phyloP scores from a whole-genome alignment of 1,140 invertebrate species.

The Penaeus vannamei region DNA sequence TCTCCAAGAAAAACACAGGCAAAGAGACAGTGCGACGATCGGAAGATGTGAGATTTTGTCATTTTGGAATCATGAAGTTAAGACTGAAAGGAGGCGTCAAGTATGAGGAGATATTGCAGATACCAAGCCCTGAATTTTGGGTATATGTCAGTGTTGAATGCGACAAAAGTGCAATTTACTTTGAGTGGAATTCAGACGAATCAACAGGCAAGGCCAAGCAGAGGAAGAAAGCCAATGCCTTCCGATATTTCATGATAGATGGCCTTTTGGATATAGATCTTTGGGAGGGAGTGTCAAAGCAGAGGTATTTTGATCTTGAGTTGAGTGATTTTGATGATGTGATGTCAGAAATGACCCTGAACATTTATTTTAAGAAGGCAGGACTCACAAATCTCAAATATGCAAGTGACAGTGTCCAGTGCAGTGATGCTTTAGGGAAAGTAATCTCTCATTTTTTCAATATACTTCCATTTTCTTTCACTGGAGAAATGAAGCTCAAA shows the following conservation, averaged over 20 bases:
- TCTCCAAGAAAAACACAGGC: constrained; percentile 43
- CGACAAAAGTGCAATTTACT: constrained; percentile 70
- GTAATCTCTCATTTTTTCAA: constrained; percentile 55
- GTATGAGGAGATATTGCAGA: constrained; percentile 27
- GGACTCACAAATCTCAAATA: constrained; percentile 47
- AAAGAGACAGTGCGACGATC: not conserved
- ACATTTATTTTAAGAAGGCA: constrained; percentile 56
- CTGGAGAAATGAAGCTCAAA: constrained; percentile 68
- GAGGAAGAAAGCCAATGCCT: constrained; percentile 57
- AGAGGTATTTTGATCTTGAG: constrained; percentile 58
- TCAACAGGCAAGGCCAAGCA: constrained; percentile 57
- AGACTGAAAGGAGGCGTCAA: constrained; percentile 43
- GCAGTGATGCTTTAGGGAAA: constrained; percentile 50
- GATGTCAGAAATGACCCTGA: constrained; percentile 43
- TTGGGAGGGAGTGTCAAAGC: constrained; percentile 62
- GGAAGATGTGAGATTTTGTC: constrained; percentile 26
- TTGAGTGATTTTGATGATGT: constrained; percentile 38
- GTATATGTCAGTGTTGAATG: constrained; percentile 70
- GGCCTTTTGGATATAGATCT: constrained; percentile 63
- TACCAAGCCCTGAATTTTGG: constrained; percentile 69
- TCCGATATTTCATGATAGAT: constrained; percentile 68
- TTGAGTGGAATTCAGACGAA: constrained; percentile 69
- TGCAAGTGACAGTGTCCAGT: constrained; percentile 55
- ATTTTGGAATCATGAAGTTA: constrained; percentile 53
- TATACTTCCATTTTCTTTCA: constrained; percentile 26